Base-by-base conservation (phyloP, 2,113 vertebrate species). In the Hippolais icterina region DNA sequence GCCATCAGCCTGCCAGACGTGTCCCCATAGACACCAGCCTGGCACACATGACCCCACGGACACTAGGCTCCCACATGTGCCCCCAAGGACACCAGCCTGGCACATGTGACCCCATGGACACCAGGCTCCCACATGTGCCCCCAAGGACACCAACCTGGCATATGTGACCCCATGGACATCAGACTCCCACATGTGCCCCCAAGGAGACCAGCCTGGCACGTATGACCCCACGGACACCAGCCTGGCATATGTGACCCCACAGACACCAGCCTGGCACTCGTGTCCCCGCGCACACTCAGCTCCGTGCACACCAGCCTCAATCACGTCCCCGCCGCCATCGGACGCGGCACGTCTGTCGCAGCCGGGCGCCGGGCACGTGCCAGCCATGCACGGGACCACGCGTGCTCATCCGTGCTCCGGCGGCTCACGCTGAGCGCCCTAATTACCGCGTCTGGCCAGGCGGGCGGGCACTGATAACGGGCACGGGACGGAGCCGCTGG, bases 341-440 rank as follows among this genome's bases (percentile, higher is more conserved):
- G 39, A 77, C 56, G 25, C 28, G 0, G 37, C 93, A 74, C 83
- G 57, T 89, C 49, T 2, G 57, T 65, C 21, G 44, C 80, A 78
- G 94, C n/a, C 70, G 6, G 86, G 2, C 9, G 2, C 86, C 92
- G 8, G 72, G 14, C 94, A 63, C 44, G 88, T 84, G 94, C 85
- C 94, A 28, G 77, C 61, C 49, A 9, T 3, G 89, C 94, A 15
- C 78, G 49, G 92, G 88, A 60, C 81, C 94, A 84, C 47, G 76
- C 95, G 79, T 75, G 95, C 92, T 91, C 92, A 54, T 49, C 59
- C 72, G 68, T 61, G 94, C 94, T 76, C 25, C 17, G 77, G 66
- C 9, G 79, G 88, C 86, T 95, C 96, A 87, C 87, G 95, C 94
- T 97, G 96, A 89, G 87, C 4, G 87, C 82, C 95, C 96, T 95